Evolutionary conservation across 2,797 vertebrate genomes (phyloP), one percentile per base, ranked within the genome.

Genomic region (Acestrorhynchus altus): DNA sequence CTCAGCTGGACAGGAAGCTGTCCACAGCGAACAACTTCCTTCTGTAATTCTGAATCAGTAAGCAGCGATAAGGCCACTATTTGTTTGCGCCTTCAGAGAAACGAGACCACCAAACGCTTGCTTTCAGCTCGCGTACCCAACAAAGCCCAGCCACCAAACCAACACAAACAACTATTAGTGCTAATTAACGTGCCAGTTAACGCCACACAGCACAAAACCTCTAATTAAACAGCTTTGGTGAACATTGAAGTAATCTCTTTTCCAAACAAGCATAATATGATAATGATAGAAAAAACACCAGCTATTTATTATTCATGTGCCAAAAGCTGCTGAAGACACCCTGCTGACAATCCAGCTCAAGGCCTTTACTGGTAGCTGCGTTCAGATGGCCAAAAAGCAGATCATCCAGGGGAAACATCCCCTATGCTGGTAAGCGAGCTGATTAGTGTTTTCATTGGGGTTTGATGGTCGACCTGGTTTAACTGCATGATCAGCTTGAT

Each of bases 1-100:
- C 76, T 65, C 61, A 51, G 35, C 77, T 56, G 83, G 68, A 85
- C 73, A 78, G 83, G 82, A 84, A 82, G 64, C 67, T 26, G 49
- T 56, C 68, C 61, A 51, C 51, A 56, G 78, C 59, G 44, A 76
- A 83, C 71, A 44, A 74, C 73, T 80, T 82, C 83, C 84, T 77
- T 66, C 9, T 15, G 77, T 67, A 52, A 24, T 26, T 83, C 71
- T 76, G 70, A 81, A 76, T 47, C 54, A 74, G 74, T 60, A 61
- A n/a, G 72, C n/a, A 15, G 26, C 8, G 78, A 82, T 78, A 70
- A 72, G 57, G 56, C 26, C 7, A 26, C 61, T 59, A 60, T 81
- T 81, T 78, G 80, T 78, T 72, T 22, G 57, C 42, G 28, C 35
- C 16, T 74, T 59, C 56, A 54, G 20, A 70, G 46, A 81, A 77